Conservation (phyloP, 1,140 invertebrate species). For the Drosophila punjabiensis region DNA sequence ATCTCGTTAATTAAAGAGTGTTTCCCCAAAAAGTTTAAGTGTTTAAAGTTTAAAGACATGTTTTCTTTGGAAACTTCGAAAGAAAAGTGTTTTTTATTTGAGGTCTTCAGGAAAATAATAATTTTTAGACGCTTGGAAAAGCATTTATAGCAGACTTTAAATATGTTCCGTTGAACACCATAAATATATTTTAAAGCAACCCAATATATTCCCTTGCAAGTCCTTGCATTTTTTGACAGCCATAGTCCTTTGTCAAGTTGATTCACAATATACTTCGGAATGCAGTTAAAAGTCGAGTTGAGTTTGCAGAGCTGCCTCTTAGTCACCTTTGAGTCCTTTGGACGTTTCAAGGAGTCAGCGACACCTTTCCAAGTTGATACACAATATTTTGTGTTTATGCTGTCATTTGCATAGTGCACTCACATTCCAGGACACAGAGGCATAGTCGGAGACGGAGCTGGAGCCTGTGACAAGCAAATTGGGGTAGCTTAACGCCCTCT, state of each 20-base stretch:
- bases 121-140: neutral
- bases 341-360: constrained; percentile 21
- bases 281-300: neutral
- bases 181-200: neutral
- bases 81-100: neutral
- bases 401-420: constrained; percentile 33
- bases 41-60: neutral
- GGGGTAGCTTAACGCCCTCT: constrained; percentile 45
- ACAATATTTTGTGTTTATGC: constrained; percentile 31
- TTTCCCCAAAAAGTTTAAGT: neutral
- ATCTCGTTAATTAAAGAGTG: neutral
- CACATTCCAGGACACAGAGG: constrained; percentile 5
- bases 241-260: neutral
- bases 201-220: neutral
- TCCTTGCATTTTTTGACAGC: neutral
- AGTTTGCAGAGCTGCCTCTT: neutral
- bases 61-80: neutral
- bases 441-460: neutral
- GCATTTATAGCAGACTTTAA: neutral
- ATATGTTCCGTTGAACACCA: neutral
- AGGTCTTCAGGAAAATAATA: neutral
- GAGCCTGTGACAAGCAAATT: constrained; percentile 56
- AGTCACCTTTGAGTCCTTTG: constrained; percentile 5
- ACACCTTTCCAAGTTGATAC: constrained; percentile 20
- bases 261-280: neutral